These are phyloP conservation scores for Crotalus viridis DNA, from an alignment of 2,113 vertebrate genomes.

Conservation along the genomic window DNA sequence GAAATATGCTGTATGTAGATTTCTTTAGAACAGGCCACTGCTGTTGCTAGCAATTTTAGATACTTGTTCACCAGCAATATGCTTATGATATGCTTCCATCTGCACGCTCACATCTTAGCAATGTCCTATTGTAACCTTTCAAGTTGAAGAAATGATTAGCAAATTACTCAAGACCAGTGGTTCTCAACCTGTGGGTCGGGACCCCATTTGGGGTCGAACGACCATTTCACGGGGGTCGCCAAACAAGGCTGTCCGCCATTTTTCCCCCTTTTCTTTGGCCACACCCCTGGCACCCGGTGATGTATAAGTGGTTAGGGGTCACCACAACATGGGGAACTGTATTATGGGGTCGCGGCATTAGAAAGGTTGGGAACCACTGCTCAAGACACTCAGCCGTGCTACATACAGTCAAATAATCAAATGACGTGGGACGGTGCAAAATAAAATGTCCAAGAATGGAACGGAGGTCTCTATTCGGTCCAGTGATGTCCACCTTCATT, in stretches of 20 bases:
- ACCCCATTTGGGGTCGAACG: too few species aligned
- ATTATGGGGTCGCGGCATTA: too few species aligned
- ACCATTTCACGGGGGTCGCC: too few species aligned
- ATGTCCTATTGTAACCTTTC: slow-evolving; percentile 32
- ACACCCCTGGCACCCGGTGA: too few species aligned
- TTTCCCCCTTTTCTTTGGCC: too few species aligned
- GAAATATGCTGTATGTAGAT: background rate
- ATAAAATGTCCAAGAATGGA: background rate
- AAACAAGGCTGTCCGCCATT: too few species aligned
- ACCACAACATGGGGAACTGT: too few species aligned
- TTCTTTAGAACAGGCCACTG: background rate
- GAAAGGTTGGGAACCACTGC: too few species aligned
- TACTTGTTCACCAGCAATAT: background rate
- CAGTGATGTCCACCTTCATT: background rate
- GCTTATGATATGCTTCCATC: slow-evolving; percentile 14
- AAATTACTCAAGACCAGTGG: background rate
- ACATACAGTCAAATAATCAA: background rate
- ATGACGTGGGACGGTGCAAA: background rate
- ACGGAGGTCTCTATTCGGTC: background rate
- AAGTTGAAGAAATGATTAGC: slow-evolving; percentile 6
- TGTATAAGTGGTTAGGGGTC: too few species aligned
- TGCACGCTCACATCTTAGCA: background rate
- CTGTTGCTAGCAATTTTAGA: background rate
- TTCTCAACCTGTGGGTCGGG: too few species aligned
- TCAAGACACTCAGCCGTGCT: background rate